phyloP scores from a whole-genome alignment of 1,140 invertebrate genomes.

The Sycobia sp. region DNA sequence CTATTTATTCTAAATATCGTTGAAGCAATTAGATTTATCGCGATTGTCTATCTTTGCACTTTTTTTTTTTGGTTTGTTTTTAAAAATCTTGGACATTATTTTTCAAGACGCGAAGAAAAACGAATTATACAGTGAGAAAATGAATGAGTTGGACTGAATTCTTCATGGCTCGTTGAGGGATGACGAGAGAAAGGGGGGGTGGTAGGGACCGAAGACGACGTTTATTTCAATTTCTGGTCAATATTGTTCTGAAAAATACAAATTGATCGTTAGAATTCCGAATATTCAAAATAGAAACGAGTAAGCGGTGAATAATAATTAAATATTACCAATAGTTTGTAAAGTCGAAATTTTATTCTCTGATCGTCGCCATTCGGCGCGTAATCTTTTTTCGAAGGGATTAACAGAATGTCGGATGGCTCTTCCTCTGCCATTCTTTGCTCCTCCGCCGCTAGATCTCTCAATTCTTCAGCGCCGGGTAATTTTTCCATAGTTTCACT shows the following conservation, averaged over 20 bases:
- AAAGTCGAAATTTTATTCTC: conserved; percentile 19
- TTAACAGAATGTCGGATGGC: conserved; percentile 3
- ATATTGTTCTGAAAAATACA: conserved; percentile 22
- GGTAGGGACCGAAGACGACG: too few relatives aligned
- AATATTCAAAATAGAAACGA: neutral
- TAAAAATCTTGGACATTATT: neutral
- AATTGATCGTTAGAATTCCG: neutral
- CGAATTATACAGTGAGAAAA: neutral
- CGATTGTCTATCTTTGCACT: conserved; percentile 1
- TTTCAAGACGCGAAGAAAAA: neutral
- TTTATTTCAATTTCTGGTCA: conserved; percentile 18
- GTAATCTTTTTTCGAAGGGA: neutral
- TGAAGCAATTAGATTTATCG: neutral
- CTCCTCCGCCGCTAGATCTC: neutral
- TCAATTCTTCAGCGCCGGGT: neutral
- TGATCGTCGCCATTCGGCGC: neutral
- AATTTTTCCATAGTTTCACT: conserved; percentile 8
- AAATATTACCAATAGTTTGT: conserved; percentile 24
- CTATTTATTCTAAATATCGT: neutral
- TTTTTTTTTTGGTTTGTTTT: neutral
- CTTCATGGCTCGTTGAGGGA: neutral
- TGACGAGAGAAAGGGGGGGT: neutral
- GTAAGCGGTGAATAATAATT: neutral
- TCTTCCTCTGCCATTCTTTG: conserved; percentile 4
- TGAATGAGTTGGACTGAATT: neutral